phyloP scores from a whole-genome alignment of 2,113 vertebrate species.

The Serinus canaria region DNA sequence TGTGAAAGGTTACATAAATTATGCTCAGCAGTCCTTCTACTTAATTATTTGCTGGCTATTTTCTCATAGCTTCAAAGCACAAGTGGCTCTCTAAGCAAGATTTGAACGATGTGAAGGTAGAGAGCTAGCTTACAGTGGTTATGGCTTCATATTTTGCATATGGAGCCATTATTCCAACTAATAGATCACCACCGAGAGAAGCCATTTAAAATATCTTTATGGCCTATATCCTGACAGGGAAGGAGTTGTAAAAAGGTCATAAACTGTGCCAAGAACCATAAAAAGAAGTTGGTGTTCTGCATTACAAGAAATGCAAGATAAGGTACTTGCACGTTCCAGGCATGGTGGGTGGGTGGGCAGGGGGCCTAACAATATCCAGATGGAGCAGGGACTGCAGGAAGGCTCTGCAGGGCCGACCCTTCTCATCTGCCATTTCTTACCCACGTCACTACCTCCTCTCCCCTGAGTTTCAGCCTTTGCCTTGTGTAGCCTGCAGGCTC shows the following conservation, averaged over 20 bases:
- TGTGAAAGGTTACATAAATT: constrained; percentile 56
- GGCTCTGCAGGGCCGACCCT: not conserved
- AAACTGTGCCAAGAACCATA: constrained; percentile 60
- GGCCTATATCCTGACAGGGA: constrained; percentile 55
- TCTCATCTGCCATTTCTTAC: not conserved
- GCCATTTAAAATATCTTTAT: constrained; percentile 63
- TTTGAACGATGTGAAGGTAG: constrained; percentile 11
- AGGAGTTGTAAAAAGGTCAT: constrained; percentile 59
- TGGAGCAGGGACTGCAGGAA: not conserved
- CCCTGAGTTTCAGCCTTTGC: not conserved
- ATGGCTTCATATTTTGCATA: constrained; percentile 57
- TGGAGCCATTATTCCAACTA: constrained; percentile 54
- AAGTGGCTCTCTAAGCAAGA: not conserved
- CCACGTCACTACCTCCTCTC: fast-evolving
- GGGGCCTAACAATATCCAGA: constrained; percentile 63
- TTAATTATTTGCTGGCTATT: constrained; percentile 46
- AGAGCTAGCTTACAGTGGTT: constrained; percentile 36
- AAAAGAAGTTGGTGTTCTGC: constrained; percentile 63
- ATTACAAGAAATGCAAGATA: constrained; percentile 64
- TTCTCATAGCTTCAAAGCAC: constrained; percentile 43
- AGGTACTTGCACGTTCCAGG: constrained; percentile 58
- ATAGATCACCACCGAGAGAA: constrained; percentile 56
- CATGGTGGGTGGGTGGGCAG: constrained; percentile 54
- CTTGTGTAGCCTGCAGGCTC: not conserved
- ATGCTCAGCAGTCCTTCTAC: not conserved